Percentiles rank a stretch among this genome's conserved stretches.
These are phyloP conservation scores for Chaetops frenatus DNA, from an alignment of 2,113 vertebrate species.

Conservation along the genomic window DNA sequence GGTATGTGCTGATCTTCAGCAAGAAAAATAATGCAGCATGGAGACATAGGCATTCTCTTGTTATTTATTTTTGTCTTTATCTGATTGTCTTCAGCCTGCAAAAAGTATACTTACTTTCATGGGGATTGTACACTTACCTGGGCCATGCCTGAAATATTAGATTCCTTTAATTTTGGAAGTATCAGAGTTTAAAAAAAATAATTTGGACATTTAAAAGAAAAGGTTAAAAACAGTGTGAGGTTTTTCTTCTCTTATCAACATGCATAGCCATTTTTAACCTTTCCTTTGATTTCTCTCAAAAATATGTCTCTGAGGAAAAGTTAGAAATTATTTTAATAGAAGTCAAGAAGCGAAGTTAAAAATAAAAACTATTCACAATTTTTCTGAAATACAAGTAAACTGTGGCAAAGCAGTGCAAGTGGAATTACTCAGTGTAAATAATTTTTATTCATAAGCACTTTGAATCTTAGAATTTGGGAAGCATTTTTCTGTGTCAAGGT, in stretches of 20 bases:
- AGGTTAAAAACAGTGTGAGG: neutral
- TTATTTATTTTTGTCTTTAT: neutral
- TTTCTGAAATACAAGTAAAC: neutral
- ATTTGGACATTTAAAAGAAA: neutral
- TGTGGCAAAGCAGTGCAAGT: neutral
- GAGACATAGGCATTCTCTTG: neutral
- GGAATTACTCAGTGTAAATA: neutral
- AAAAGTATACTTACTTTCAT: neutral
- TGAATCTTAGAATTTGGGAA: neutral
- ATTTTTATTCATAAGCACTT: neutral
- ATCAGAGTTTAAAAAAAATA: neutral
- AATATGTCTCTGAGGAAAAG: neutral
- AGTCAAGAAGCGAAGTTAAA: neutral
- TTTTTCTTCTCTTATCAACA: neutral
- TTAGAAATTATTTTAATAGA: neutral
- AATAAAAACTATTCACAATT: neutral
- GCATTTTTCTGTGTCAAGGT: neutral
- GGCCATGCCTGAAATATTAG: neutral
- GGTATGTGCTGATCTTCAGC: neutral
- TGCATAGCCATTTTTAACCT: neutral
- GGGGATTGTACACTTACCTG: neutral
- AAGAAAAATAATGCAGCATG: neutral
- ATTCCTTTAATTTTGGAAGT: neutral
- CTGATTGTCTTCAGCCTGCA: neutral
- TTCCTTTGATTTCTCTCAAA: neutral